phyloP scores from a whole-genome alignment of 2,797 vertebrate species.

The Falco novaeseelandiae region DNA sequence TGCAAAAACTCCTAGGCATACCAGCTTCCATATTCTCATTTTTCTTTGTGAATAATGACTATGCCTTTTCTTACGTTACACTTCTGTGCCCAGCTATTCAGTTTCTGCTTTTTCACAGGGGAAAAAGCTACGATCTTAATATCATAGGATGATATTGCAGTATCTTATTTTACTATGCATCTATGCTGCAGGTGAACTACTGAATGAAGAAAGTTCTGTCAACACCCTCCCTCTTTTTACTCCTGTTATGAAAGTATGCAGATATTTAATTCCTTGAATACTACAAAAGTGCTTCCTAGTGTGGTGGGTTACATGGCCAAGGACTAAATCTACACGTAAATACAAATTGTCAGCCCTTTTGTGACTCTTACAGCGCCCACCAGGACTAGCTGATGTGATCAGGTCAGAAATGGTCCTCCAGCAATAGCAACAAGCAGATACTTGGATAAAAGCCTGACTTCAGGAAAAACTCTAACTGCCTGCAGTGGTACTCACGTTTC shows the following conservation, averaged over 20 bases:
- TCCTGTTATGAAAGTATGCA: not conserved
- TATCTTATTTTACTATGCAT: not conserved
- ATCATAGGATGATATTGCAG: not conserved
- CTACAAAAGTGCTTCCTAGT: not conserved
- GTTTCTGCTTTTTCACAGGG: slow-evolving; percentile 9
- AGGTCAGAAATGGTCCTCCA: not conserved
- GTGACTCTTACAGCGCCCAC: not conserved
- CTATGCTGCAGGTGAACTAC: not conserved
- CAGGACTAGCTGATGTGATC: not conserved
- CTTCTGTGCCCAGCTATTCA: slow-evolving; percentile 20
- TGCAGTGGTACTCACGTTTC: not conserved
- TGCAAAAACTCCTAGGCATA: slow-evolving; percentile 4
- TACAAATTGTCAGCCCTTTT: not conserved
- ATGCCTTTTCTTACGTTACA: slow-evolving; percentile 19
- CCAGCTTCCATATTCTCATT: slow-evolving; percentile 13
- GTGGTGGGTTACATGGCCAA: not conserved
- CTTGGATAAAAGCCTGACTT: not conserved
- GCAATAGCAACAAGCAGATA: not conserved
- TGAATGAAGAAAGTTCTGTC: not conserved
- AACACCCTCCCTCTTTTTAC: not conserved
- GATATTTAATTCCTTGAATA: not conserved
- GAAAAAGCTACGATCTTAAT: not conserved
- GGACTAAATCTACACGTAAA: not conserved
- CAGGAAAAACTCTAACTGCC: not conserved
- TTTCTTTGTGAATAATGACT: slow-evolving; percentile 47